These are phyloP conservation scores for Ectemnius lituratus DNA, from an alignment of 2,888 invertebrate species.

Conservation along the genomic window DNA sequence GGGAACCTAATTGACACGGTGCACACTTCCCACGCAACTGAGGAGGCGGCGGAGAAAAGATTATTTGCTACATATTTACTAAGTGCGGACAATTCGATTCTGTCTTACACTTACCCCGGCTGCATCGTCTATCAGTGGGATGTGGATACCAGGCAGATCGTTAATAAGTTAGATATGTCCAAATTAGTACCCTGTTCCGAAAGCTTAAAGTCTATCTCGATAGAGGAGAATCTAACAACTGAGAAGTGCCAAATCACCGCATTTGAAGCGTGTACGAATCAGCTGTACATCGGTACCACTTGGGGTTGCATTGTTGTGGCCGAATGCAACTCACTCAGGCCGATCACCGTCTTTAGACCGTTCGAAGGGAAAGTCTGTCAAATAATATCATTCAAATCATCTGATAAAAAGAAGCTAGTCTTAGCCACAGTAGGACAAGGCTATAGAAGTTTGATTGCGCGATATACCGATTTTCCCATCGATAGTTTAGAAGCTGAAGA, in stretches of 20 bases:
- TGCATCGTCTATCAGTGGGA: slow-evolving; percentile 95
- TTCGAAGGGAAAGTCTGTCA: slow-evolving; percentile 89
- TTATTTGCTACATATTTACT: slow-evolving; percentile 86
- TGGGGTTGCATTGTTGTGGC: slow-evolving; percentile 97
- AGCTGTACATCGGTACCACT: slow-evolving; percentile 94
- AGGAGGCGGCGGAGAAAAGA: slow-evolving; percentile 81
- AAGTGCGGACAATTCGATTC: slow-evolving; percentile 82
- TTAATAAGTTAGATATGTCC: slow-evolving; percentile 92
- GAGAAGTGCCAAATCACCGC: slow-evolving; percentile 86
- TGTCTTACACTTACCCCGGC: slow-evolving; percentile 92
- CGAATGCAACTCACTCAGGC: slow-evolving; percentile 88
- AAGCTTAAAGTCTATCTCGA: slow-evolving; percentile 92
- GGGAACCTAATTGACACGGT: slow-evolving; percentile 78
- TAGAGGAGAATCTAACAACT: slow-evolving; percentile 90
- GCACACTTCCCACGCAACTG: slow-evolving; percentile 83
- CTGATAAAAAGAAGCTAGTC: slow-evolving; percentile 77
- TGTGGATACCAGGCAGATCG: slow-evolving; percentile 82
- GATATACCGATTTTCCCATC: slow-evolving; percentile 81
- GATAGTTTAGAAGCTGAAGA: slow-evolving; percentile 75
- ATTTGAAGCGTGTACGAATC: slow-evolving; percentile 77
- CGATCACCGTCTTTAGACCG: slow-evolving; percentile 95
- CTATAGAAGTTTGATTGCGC: slow-evolving; percentile 87
- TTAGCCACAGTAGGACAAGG: slow-evolving; percentile 91
- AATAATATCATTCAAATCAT: slow-evolving; percentile 74
- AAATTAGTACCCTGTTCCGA: slow-evolving; percentile 95